Evolutionary conservation across 1,140 invertebrate species (phyloP).

Genomic region (Hyles vespertilio): DNA sequence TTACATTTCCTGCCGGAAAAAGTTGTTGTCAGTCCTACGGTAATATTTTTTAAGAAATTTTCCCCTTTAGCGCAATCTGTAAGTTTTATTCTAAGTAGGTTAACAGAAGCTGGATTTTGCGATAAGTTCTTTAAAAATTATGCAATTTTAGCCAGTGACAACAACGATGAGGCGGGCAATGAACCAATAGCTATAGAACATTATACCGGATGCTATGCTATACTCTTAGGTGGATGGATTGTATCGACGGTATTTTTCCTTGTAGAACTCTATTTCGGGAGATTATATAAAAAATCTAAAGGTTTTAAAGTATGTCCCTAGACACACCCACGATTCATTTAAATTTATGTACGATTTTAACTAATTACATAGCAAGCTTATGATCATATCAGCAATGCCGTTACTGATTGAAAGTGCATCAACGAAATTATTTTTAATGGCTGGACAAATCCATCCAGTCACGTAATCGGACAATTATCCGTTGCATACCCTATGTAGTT

Average conservation of each 20-base stretch:
- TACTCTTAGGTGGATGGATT: conserved; percentile 45
- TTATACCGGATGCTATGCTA: conserved; percentile 50
- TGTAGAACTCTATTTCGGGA: conserved; percentile 37
- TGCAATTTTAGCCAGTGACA: conserved; percentile 15
- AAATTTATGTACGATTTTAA: too few species aligned
- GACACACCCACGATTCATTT: too few species aligned
- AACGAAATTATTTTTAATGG: too few species aligned
- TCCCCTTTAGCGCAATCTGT: conserved; percentile 41
- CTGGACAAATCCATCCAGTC: too few species aligned
- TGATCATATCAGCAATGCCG: too few species aligned
- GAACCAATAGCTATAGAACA: conserved; percentile 40
- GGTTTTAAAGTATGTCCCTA: too few species aligned
- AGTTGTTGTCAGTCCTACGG: conserved; percentile 36
- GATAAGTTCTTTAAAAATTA: conserved; percentile 45
- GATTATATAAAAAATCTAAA: conserved; percentile 8
- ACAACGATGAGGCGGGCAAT: conserved; percentile 7
- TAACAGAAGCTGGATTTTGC: conserved; percentile 42
- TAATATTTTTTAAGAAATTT: conserved; percentile 59
- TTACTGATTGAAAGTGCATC: too few species aligned
- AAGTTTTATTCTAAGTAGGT: conserved; percentile 35
- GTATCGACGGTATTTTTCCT: conserved; percentile 39
- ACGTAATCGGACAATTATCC: not conserved
- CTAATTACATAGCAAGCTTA: too few species aligned
- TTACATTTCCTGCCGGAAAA: conserved; percentile 39
- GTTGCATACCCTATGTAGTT: not conserved